Base-by-base conservation (phyloP, 2,888 invertebrate genomes). In the Copidosoma aretas region DNA sequence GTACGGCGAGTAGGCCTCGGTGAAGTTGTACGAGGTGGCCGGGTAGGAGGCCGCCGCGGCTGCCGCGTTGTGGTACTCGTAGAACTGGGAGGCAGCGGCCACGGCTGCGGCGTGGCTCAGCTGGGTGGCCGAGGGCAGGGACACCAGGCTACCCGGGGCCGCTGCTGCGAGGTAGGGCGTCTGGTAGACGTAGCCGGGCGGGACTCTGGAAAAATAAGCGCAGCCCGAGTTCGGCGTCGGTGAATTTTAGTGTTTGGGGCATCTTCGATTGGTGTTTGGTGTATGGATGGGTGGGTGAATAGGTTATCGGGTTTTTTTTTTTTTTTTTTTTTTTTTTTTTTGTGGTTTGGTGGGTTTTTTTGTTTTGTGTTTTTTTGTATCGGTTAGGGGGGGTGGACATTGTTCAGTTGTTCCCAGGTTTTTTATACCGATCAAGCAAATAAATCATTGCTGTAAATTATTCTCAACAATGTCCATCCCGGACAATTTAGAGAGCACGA, bases 1-100 rank as follows among this genome's bases (percentile, higher is more conserved):
- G 1, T 82, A 82, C 56, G 91, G 91, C 56, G 91, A 91, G 77
- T 89, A 89, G 1, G 89, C 87, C 78, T 72, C 72, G 43, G 43
- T 12, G 58, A 70, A 70, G 64, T 70, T 75, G 75, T 74, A 74
- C 19, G 76, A 56, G 12, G 56, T 25, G 73, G 91, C 84, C 63
- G 91, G 91, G 78, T 89, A 89, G 78, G 91, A 92, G 75, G 92
- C 91, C 1, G 90, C 89, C 53, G 88, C 89, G 14, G 85, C 85
- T 53, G 92, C 91, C 0, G 91, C 89, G 77, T 88, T 89, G 79
- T 93, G 93, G 84, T 93, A 93, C 85, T 93, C 92, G 81, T 93
- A 93, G 80, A 93, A 89, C 80, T 93, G 91, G 77, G 91, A 91
- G n/a, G 92, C 92, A 0, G 92, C 92, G 15, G 92, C 92, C 65